Base-by-base conservation (phyloP, 2,113 vertebrate species). In the Clupea harengus region DNA sequence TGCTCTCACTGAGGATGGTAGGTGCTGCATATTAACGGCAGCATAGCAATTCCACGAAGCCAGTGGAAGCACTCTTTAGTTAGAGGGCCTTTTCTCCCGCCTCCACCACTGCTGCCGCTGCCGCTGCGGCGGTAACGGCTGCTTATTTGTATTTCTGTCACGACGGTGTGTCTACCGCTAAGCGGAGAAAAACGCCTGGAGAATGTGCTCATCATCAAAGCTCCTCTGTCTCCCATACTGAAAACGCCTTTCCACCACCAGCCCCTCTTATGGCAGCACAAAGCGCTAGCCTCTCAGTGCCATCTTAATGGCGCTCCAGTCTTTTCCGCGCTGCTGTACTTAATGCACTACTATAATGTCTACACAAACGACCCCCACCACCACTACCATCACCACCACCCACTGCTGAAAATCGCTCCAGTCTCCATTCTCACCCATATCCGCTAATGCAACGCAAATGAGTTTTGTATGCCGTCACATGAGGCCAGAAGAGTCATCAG, bases 381-480 rank as follows among this genome's bases (percentile, higher is more conserved):
- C 64, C 64, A 25, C 8, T 25, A 32, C 25, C 64, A 28, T 15
- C 64, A 32, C 64, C 64, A 64, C 18, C 57, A 22, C 57, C 57
- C 39, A 39, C 39, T 39, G 39, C 39, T 39, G 39, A 39, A 39
- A 39, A 39, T 39, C 39, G 39, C 39, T 39, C 2, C 39, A 39
- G 39, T 39, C 39, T 39, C 39, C 39, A 39, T 39, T 39, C 39
- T 39, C 39, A 39, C 22, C 57, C 57, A 64, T 11, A 1, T 49
- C 10, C 47, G 47, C 47, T 85, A 87, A 87, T 72, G 86, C 45
- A 32, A 39, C 39, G 54, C 6, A 81, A 89, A 86, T 82, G 72
- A 46, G 60, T 57, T 54, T 3, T 54, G 17, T 54, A 3, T 54
- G 17, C 52, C 52, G 17, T 54, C 52, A 54, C 17, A 15, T 54